Evolutionary conservation across 2,888 invertebrate species (phyloP).

Genomic region (Anaspis maculata): DNA sequence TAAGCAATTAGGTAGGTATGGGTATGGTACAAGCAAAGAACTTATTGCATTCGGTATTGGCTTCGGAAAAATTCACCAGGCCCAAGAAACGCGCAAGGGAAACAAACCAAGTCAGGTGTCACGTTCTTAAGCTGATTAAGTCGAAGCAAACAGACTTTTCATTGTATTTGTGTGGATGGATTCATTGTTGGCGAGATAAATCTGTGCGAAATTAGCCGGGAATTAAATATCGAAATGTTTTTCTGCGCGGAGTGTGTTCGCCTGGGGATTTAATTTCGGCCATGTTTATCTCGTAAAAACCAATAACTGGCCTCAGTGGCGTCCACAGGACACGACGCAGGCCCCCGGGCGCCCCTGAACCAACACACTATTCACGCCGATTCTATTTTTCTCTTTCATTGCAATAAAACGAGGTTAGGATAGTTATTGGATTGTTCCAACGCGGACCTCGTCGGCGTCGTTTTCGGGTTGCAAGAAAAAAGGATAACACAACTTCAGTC

Average conservation of each 20-base stretch:
- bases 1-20: too few species aligned
- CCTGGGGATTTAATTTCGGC: slow-evolving; percentile 42
- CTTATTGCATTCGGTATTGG: too few species aligned
- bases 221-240: slow-evolving; percentile 44
- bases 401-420: slow-evolving; percentile 32
- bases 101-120: too few species aligned
- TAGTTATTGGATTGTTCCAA: slow-evolving; percentile 20
- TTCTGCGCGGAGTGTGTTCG: slow-evolving; percentile 37
- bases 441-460: too few species aligned
- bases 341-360: slow-evolving; percentile 18
- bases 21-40: too few species aligned
- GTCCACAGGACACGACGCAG: slow-evolving; percentile 15
- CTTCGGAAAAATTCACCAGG: too few species aligned
- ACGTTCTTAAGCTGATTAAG: slow-evolving; percentile 12
- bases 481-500: too few species aligned
- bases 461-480: too few species aligned
- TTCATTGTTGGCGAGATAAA: slow-evolving; percentile 12
- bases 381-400: slow-evolving; percentile 35
- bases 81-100: too few species aligned
- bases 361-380: slow-evolving; percentile 34
- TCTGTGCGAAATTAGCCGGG: slow-evolving; percentile 33
- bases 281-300: slow-evolving; percentile 44
- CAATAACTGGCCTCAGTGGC: slow-evolving; percentile 35
- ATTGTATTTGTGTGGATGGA: slow-evolving; percentile 7
- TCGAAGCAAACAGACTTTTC: slow-evolving; percentile 6